These are phyloP conservation scores for Actinopyga echinites DNA, from an alignment of 53 echinoderm and acorn worm species.

Conservation along the genomic window DNA sequence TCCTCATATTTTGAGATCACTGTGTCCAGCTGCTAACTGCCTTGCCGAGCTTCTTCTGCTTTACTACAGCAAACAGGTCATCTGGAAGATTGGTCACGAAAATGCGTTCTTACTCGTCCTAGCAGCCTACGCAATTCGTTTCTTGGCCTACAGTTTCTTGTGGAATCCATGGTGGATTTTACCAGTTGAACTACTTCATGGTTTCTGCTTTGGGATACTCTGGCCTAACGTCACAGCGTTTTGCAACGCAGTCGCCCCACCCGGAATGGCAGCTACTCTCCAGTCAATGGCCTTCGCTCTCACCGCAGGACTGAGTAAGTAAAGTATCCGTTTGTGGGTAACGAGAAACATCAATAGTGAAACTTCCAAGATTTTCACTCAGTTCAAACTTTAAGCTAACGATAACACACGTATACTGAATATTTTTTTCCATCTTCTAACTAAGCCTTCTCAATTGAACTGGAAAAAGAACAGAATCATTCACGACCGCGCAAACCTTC, in stretches of 20 bases:
- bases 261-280: constrained; percentile 89
- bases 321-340: background rate
- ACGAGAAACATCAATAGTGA: background rate
- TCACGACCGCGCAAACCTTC: no score
- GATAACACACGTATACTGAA: background rate
- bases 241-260: constrained; percentile 75
- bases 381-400: background rate
- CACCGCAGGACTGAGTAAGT: constrained; percentile 55
- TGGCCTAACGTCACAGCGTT: constrained; percentile 88
- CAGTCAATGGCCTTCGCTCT: constrained; percentile 68
- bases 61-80: constrained; percentile 54
- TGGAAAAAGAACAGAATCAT: no score
- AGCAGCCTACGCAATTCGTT: constrained; percentile 73
- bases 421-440: background rate
- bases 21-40: constrained; percentile 53
- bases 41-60: constrained; percentile 59
- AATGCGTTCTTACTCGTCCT: constrained; percentile 62
- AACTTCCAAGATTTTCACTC: no score
- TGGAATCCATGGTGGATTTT: constrained; percentile 83
- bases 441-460: no score
- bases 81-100: constrained; percentile 58
- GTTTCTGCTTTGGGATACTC: constrained; percentile 79
- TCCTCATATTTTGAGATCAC: constrained; percentile 54
- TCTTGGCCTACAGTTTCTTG: constrained; percentile 81
- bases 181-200: constrained; percentile 86